Evolutionary conservation across 1,140 invertebrate genomes (phyloP).

Genomic region (Drosophila arawakana): DNA sequence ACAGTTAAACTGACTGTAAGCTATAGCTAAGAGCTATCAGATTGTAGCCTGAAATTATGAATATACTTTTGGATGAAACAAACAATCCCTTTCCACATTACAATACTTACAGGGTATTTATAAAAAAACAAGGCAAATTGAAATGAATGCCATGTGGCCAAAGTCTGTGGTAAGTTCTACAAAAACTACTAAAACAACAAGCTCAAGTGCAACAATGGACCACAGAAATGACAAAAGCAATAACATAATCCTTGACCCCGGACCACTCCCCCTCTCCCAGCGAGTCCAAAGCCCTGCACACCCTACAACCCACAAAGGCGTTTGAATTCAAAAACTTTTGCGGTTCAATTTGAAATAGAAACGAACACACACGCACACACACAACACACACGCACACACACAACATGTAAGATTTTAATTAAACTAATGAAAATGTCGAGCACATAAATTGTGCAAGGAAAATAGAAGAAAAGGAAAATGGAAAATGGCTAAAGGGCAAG

Average conservation of each 20-base stretch:
- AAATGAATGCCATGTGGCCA: slow-evolving; percentile 76
- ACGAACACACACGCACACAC: slow-evolving; percentile 27
- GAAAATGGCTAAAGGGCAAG: slow-evolving; percentile 1
- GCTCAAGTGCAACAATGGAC: slow-evolving; percentile 57
- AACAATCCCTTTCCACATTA: not conserved
- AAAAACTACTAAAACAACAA: slow-evolving; percentile 19
- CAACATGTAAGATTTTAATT: slow-evolving; percentile 73
- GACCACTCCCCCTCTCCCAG: not conserved
- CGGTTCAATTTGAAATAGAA: slow-evolving; percentile 79
- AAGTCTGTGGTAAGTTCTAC: slow-evolving; percentile 58
- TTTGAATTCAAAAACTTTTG: slow-evolving; percentile 65
- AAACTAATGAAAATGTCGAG: slow-evolving; percentile 78
- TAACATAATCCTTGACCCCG: slow-evolving; percentile 68
- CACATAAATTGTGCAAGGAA: slow-evolving; percentile 38
- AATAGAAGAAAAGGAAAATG: not conserved
- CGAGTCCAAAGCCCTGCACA: not conserved
- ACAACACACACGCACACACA: not conserved
- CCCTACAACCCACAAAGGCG: not conserved
- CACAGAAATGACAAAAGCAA: slow-evolving; percentile 69
- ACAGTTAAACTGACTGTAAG: too few species aligned
- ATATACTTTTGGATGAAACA: too few species aligned
- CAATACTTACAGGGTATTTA: slow-evolving; percentile 14
- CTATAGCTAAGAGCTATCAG: too few species aligned
- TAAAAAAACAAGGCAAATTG: slow-evolving; percentile 68
- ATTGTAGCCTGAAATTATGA: too few species aligned